These are phyloP conservation scores for Fulmarus glacialis DNA, from an alignment of 2,113 vertebrate species.

Conservation along the genomic window DNA sequence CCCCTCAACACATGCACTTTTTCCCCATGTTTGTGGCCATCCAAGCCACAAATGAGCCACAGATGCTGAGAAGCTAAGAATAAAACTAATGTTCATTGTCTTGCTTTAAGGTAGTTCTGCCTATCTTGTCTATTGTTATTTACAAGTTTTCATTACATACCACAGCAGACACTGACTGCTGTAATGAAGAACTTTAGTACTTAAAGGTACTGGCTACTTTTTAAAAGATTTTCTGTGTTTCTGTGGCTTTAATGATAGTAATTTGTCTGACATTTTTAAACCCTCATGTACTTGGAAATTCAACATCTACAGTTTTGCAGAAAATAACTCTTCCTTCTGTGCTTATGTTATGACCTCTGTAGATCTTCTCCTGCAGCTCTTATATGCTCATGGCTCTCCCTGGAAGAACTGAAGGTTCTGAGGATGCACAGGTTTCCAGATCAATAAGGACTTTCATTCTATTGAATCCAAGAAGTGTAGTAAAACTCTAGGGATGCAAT, in stretches of 20 bases:
- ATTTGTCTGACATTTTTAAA: background rate
- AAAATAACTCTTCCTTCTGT: background rate
- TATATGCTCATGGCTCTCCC: background rate
- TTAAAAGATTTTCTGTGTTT: background rate
- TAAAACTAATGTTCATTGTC: background rate
- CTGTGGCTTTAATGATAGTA: background rate
- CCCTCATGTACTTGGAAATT: background rate
- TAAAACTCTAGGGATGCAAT: background rate
- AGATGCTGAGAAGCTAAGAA: background rate
- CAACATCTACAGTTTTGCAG: background rate
- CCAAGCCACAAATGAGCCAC: background rate
- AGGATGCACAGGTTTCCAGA: background rate
- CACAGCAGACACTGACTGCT: background rate
- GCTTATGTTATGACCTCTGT: background rate
- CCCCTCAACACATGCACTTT: background rate
- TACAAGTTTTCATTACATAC: background rate
- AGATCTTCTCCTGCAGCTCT: background rate
- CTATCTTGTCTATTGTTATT: background rate
- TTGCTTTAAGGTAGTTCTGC: background rate
- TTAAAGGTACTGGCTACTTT: background rate
- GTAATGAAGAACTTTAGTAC: background rate
- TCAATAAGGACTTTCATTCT: background rate
- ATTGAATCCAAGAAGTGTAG: background rate
- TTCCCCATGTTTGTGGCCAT: background rate
- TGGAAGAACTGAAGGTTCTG: background rate